Conservation (phyloP, 1,140 invertebrate species). For the Drosophila sp. region DNA sequence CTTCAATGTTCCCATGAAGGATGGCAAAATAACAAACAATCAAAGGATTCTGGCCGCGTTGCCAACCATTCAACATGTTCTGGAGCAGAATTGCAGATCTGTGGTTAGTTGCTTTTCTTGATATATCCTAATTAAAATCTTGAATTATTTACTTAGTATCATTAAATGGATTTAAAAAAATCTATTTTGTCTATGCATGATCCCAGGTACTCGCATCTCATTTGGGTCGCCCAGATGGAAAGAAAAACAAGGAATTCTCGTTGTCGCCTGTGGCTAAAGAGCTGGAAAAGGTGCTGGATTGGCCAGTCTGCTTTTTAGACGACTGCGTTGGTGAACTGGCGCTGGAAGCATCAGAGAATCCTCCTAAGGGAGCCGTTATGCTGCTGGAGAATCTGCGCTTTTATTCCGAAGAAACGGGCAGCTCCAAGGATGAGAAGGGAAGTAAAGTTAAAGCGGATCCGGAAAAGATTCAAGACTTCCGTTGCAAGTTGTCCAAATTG, state of each 20-base stretch:
- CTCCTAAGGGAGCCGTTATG: slow-evolving; percentile 93
- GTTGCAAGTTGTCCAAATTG: slow-evolving; percentile 94
- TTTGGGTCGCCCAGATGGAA: slow-evolving; percentile 97
- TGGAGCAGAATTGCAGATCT: slow-evolving; percentile 96
- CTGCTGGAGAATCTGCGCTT: slow-evolving; percentile 98
- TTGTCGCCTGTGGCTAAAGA: slow-evolving; percentile 96
- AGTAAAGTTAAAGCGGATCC: slow-evolving; percentile 90
- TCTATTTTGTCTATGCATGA: not conserved
- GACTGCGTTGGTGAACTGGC: slow-evolving; percentile 97
- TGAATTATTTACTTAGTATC: too few relatives aligned
- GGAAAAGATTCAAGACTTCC: slow-evolving; percentile 91
- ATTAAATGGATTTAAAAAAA: too few relatives aligned
- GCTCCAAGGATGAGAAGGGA: slow-evolving; percentile 92
- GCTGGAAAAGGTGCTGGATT: slow-evolving; percentile 93
- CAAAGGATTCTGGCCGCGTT: slow-evolving; percentile 97
- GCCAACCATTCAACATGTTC: slow-evolving; percentile 95
- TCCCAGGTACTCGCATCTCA: slow-evolving; percentile 95
- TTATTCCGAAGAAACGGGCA: slow-evolving; percentile 99
- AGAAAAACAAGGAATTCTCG: slow-evolving; percentile 93
- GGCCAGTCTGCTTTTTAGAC: slow-evolving; percentile 93
- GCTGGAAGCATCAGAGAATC: slow-evolving; percentile 94
- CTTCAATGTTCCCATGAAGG: slow-evolving; percentile 99
- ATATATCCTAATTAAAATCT: too few relatives aligned
- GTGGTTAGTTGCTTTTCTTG: slow-evolving; percentile 85
- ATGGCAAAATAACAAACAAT: slow-evolving; percentile 98